Evolutionary conservation across 1,140 invertebrate genomes (phyloP).

Genomic region (fruit fly (Drosophila melanogaster)): DNA sequence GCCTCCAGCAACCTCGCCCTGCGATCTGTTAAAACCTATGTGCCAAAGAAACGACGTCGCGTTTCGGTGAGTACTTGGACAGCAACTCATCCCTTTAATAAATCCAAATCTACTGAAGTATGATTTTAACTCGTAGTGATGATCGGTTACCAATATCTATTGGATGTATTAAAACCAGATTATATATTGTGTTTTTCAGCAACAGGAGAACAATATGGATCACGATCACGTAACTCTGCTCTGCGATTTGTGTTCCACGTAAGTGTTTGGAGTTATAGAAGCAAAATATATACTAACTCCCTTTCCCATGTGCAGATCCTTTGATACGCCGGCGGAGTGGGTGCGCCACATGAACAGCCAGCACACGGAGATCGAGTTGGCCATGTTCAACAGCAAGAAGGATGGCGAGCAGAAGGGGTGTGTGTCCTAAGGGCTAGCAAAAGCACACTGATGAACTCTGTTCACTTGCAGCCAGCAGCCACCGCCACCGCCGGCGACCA

Average conservation of each 20-base stretch:
- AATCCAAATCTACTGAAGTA: too few species aligned
- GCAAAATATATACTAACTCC: too few species aligned
- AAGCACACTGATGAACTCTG: constrained; percentile 61
- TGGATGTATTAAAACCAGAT: too few species aligned
- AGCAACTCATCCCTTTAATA: not conserved
- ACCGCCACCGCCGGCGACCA: constrained; percentile 24
- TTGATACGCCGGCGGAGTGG: constrained; percentile 92
- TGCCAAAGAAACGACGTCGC: constrained; percentile 86
- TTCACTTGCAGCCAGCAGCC: constrained; percentile 63
- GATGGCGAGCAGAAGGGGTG: constrained; percentile 78
- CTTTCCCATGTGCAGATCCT: constrained; percentile 76
- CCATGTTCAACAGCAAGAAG: constrained; percentile 89
- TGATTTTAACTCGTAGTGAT: too few species aligned
- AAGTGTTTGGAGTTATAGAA: constrained; percentile 51
- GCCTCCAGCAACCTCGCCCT: constrained; percentile 56
- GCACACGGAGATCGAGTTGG: constrained; percentile 93
- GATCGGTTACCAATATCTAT: too few species aligned
- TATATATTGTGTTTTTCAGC: constrained; percentile 40
- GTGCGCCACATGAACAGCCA: constrained; percentile 92
- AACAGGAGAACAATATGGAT: constrained; percentile 81
- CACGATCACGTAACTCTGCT: constrained; percentile 82
- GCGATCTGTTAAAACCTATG: constrained; percentile 85
- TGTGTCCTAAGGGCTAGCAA: constrained; percentile 61
- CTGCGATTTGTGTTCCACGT: constrained; percentile 92
- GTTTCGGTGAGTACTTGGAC: constrained; percentile 83